Evolutionary conservation across 2,113 vertebrate species (phyloP), one percentile per base, ranked within the genome.

Genomic region (Trematomus loennbergii): DNA sequence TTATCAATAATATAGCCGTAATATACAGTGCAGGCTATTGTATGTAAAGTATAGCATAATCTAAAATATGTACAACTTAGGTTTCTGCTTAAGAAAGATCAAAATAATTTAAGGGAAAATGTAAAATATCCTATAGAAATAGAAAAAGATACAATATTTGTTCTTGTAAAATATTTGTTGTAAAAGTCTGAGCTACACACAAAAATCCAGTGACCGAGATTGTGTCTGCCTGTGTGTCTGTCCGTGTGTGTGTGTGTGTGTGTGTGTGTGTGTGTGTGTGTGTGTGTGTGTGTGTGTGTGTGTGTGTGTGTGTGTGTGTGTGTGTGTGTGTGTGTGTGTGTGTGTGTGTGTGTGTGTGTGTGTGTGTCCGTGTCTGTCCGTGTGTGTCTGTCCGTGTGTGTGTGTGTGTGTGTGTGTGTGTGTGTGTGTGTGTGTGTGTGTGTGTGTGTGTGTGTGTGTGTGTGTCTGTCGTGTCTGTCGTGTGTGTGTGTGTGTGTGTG

Each of bases 311-410:
- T 64, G 48, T 12, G n/a, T 20, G 72, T 55, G 55, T 29, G 59
- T 20, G 25, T 55, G 57, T 67, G 13, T 57, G n/a, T 10, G 22
- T 63, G 59, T 53, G 85, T 87, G 82, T 89, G 91, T 22, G 2
- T 54, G 63, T 55, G 33, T 36, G 33, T 36, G 33, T 36, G 33
- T 36, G 33, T 36, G n/a, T n/a, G n/a, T n/a, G 33, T 36, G 33
- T 60, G 43, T 29, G 10, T 60, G 58, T 50, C 17, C 53, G 45
- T 33, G 7, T 45, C n/a, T n/a, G n/a, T 36, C n/a, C n/a, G n/a
- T n/a, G 33, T 36, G 33, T 60, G 43, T 29, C 5, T 60, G 58
- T 50, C 17, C 53, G 45, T 33, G 7, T 45, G 55, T 57, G 45
- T n/a, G 11, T 62, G 60, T 52, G 20, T 64, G 49, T 43, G 15